These are phyloP conservation scores for Drosophila micromelanica DNA, from an alignment of 1,140 invertebrate species.

Conservation along the genomic window DNA sequence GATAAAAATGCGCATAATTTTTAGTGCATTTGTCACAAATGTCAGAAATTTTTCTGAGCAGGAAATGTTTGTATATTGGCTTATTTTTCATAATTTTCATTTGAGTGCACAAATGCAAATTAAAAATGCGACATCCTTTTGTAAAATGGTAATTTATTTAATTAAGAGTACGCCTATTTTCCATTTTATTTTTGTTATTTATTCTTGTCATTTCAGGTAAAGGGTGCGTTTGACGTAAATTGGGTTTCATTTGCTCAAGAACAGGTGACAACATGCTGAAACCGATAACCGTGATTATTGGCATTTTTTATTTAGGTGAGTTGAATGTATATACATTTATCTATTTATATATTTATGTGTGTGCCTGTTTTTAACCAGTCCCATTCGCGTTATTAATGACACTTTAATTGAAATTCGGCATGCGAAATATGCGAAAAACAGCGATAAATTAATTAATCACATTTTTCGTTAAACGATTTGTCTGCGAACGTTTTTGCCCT, in stretches of 20 bases:
- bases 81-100: slow-evolving; percentile 39
- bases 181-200: slow-evolving; percentile 5
- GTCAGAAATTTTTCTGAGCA: slow-evolving; percentile 26
- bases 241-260: slow-evolving; percentile 58
- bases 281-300: slow-evolving; percentile 70
- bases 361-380: background rate
- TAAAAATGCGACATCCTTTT: slow-evolving; percentile 22
- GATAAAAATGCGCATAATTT: slow-evolving; percentile 67
- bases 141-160: slow-evolving; percentile 53
- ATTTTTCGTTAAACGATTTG: slow-evolving; percentile 60
- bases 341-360: too few species aligned
- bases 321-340: slow-evolving; percentile 4
- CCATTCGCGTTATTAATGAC: slow-evolving; percentile 55
- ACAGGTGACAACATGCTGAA: slow-evolving; percentile 74
- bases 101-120: slow-evolving; percentile 41
- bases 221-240: slow-evolving; percentile 29
- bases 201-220: slow-evolving; percentile 50
- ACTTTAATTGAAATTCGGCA: slow-evolving; percentile 57
- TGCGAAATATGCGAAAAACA: slow-evolving; percentile 41
- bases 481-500: slow-evolving; percentile 41
- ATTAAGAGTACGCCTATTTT: slow-evolving; percentile 56
- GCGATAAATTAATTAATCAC: slow-evolving; percentile 56
- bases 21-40: slow-evolving; percentile 39
- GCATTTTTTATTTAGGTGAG: slow-evolving; percentile 79
- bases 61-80: slow-evolving; percentile 13